Base-by-base conservation (phyloP, 1,140 invertebrate species). In the Drosophila repleta region DNA sequence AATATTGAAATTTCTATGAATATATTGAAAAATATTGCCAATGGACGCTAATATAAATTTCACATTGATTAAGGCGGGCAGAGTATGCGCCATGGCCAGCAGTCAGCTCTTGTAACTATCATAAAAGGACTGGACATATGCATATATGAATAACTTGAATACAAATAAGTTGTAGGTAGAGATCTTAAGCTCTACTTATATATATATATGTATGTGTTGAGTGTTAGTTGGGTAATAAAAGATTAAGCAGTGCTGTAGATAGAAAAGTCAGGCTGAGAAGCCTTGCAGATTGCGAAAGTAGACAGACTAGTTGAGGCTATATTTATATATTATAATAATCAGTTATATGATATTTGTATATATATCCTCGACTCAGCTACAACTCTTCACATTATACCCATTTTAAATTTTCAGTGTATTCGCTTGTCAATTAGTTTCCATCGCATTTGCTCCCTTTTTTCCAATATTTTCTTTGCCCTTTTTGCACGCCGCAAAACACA, bases 401-500 rank as follows among this genome's bases (percentile, higher is more conserved):
- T 11, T 39, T 2, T 10, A 8, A 0, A 29, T 29, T 29, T 6
- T 29, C 8, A 62, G 46, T 18, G 49, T 57, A 62, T 69, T 63
- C 51, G 43, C 29, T 32, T 49, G 41, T 18, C 45, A 49, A 52
- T 62, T 62, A 62, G 24, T 45, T 68, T 1, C 32, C 11, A 35
- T 35, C 8, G 32, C 39, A 17, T 43, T 43, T 43, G 7, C 39
- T 11, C 8, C 13, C 15, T 4, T 43, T 7, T 35, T 26, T 55
- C 11, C 21, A 26, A 4, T 35, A 3, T 37, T 49, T 68, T 17
- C 15, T 20, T 37, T 35, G 15, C 11, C 7, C 4, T 55, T 56
- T 49, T 74, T 45, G n/a, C 49, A 45, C 26, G 21, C 62, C 61
- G 37, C 58, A 55, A 48, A 87, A 87, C 83, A 87, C 67, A 74